phyloP scores from a whole-genome alignment of 2,888 invertebrate species.

The Chalcosyrphus nemorum region DNA sequence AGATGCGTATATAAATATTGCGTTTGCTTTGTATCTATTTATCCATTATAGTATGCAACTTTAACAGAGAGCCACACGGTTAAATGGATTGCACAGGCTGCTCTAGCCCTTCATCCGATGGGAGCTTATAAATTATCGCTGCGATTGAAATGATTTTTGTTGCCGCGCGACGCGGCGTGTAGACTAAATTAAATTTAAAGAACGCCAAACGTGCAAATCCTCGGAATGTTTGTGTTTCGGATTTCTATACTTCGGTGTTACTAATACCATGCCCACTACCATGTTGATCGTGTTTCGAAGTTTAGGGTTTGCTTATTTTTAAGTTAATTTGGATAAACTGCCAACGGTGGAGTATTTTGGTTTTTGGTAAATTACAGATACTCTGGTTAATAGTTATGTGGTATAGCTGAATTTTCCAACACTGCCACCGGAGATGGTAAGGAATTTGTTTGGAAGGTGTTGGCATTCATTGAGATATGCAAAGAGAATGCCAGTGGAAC shows the following conservation, averaged over 20 bases:
- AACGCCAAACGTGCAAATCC: conserved; percentile 14
- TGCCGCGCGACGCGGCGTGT: not conserved
- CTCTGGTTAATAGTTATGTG: not conserved
- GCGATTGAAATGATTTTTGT: conserved; percentile 42
- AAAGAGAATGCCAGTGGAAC: not conserved
- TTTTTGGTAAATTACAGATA: not conserved
- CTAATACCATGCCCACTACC: not conserved
- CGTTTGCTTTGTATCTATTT: conserved; percentile 39
- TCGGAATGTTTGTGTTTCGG: not conserved
- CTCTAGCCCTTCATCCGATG: not conserved
- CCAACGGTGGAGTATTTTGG: not conserved
- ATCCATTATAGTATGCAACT: conserved; percentile 35
- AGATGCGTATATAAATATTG: conserved; percentile 69
- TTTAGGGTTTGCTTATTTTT: not conserved
- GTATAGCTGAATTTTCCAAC: not conserved
- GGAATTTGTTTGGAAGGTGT: too few relatives aligned
- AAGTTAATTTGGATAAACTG: not conserved
- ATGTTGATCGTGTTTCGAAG: not conserved
- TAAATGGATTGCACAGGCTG: conserved; percentile 45
- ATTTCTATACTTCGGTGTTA: not conserved
- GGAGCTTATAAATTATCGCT: conserved; percentile 38
- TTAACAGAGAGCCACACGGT: conserved; percentile 30
- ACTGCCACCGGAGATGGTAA: not conserved
- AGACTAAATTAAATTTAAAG: conserved; percentile 28
- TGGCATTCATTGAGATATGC: not conserved